These are phyloP conservation scores for Cynopterus brachyotis DNA, from an alignment of 2,113 vertebrate species.

Conservation along the genomic window DNA sequence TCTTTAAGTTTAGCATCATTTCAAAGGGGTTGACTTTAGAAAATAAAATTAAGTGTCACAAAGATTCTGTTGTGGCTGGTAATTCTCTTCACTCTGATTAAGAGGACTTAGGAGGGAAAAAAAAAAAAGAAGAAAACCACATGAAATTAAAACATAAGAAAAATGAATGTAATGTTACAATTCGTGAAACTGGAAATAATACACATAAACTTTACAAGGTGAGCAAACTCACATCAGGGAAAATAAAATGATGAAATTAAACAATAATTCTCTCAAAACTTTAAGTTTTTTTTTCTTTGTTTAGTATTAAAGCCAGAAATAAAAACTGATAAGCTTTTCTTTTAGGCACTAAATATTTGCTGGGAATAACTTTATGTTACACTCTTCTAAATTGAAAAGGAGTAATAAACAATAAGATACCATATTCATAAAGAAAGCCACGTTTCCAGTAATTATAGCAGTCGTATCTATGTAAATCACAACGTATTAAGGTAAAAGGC, in stretches of 20 bases:
- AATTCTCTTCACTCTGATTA: constrained; percentile 35
- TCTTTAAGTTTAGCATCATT: constrained; percentile 18
- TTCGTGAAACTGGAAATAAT: constrained; percentile 37
- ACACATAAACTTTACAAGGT: constrained; percentile 18
- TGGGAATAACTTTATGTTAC: background rate
- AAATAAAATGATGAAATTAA: constrained; percentile 51
- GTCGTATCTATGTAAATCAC: background rate
- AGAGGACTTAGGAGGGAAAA: background rate
- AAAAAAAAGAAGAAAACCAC: background rate
- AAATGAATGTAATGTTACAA: constrained; percentile 26
- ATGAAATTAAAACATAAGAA: constrained; percentile 33
- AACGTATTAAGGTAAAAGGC: background rate
- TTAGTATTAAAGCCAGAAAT: constrained; percentile 40
- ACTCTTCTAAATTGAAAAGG: constrained; percentile 12
- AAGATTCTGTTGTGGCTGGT: background rate
- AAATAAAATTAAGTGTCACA: background rate
- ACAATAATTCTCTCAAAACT: constrained; percentile 24
- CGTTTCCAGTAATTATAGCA: background rate
- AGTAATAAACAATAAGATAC: background rate
- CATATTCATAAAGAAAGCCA: background rate
- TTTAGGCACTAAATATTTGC: background rate
- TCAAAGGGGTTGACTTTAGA: background rate
- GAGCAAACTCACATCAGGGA: background rate
- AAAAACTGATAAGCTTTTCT: constrained; percentile 13
- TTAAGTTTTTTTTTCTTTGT: constrained; percentile 10